Evolutionary conservation across 1,140 invertebrate genomes (phyloP).

Genomic region (Reticulitermes speratus): DNA sequence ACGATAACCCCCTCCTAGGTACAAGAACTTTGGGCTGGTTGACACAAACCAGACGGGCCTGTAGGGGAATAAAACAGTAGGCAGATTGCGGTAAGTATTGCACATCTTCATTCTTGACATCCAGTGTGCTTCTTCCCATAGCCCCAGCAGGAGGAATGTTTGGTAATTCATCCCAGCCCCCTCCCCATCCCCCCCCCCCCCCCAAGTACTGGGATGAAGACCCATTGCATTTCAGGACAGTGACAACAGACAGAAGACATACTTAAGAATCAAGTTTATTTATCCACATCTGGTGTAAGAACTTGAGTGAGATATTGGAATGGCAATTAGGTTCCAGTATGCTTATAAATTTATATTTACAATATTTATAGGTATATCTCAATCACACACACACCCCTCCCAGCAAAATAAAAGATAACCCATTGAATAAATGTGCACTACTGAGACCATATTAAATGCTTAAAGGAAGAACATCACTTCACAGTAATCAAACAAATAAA

Average conservation of each 20-base stretch:
- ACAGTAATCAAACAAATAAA: neutral
- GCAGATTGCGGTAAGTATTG: too few species aligned
- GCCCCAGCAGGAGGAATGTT: too few species aligned
- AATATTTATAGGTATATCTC: neutral
- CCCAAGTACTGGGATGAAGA: too few species aligned
- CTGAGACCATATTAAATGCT: neutral
- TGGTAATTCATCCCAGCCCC: too few species aligned
- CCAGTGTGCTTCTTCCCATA: too few species aligned
- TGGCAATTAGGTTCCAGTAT: neutral
- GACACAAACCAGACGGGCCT: too few species aligned
- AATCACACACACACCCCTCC: neutral
- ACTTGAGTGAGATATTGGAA: neutral
- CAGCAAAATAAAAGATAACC: neutral
- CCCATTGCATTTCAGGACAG: neutral
- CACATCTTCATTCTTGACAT: too few species aligned
- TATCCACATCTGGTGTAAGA: neutral
- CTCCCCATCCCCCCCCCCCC: too few species aligned
- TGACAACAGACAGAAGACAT: neutral
- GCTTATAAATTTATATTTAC: constrained; percentile 15
- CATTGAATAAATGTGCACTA: neutral
- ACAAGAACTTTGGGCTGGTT: too few species aligned
- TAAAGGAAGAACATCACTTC: constrained; percentile 4
- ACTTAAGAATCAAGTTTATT: constrained; percentile 5
- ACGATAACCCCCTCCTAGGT: too few species aligned
- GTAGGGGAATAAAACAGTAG: too few species aligned